Conservation (phyloP, 2,888 invertebrate genomes). For the Hesperia comma region DNA sequence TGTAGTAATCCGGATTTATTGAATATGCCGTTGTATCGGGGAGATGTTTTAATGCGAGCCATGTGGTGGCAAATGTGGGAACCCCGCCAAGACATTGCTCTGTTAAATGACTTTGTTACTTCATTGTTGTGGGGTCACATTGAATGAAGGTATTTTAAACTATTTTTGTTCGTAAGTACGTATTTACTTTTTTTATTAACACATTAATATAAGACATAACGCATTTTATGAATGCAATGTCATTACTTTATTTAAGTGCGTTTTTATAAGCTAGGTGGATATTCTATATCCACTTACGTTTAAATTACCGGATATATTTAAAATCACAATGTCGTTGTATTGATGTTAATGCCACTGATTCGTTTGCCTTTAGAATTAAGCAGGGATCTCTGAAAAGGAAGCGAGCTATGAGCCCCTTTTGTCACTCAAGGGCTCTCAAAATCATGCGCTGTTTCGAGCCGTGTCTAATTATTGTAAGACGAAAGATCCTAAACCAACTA, state of each 20-base stretch:
- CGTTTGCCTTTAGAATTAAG: conserved; percentile 66
- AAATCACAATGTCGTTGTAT: conserved; percentile 54
- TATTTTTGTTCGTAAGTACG: background rate
- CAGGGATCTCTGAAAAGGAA: conserved; percentile 60
- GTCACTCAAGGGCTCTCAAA: conserved; percentile 74
- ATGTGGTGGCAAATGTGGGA: conserved; percentile 82
- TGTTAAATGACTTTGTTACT: conserved; percentile 77
- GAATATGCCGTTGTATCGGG: conserved; percentile 67
- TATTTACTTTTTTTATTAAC: background rate
- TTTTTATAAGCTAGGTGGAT: conserved; percentile 12
- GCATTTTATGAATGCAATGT: no score
- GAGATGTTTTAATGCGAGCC: conserved; percentile 73
- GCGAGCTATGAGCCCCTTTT: conserved; percentile 70
- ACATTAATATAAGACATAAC: no score
- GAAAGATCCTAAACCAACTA: conserved; percentile 63
- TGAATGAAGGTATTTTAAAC: conserved; percentile 13
- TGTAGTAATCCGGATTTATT: conserved; percentile 78
- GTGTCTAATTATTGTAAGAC: conserved; percentile 74
- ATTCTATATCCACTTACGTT: conserved; percentile 18
- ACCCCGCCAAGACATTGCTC: conserved; percentile 80
- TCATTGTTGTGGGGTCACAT: conserved; percentile 68
- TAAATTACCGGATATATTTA: conserved; percentile 68
- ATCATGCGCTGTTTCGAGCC: conserved; percentile 61
- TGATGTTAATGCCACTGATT: conserved; percentile 66
- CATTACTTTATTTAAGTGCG: no score